Percentiles rank a stretch among this genome's conserved stretches.
Evolutionary conservation across 2,888 invertebrate species (phyloP).

Genomic region (Ametastegia equiseti): DNA sequence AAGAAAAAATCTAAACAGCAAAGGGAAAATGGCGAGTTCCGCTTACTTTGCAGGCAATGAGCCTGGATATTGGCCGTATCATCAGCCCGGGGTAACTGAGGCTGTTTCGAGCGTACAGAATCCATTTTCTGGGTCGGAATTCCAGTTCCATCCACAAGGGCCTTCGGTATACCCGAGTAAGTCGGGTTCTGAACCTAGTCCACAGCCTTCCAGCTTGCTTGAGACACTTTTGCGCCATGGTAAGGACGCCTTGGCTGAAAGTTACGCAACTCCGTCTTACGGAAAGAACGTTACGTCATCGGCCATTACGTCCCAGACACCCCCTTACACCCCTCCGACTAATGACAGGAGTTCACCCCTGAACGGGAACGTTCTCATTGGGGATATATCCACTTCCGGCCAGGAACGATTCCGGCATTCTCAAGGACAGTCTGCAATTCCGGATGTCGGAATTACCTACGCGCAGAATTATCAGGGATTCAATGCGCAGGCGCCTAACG

Average conservation of each 20-base stretch:
- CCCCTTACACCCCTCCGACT: slow-evolving; percentile 65
- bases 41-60: slow-evolving; percentile 60
- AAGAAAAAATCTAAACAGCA: slow-evolving; percentile 53
- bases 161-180: slow-evolving; percentile 45
- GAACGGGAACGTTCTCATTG: slow-evolving; percentile 51
- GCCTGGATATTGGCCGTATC: slow-evolving; percentile 62
- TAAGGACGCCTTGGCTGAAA: slow-evolving; percentile 60
- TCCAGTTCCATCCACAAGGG: slow-evolving; percentile 41
- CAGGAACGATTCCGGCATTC: slow-evolving; percentile 55
- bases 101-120: slow-evolving; percentile 52
- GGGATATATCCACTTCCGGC: slow-evolving; percentile 54
- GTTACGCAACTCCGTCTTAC: slow-evolving; percentile 52
- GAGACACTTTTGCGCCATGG: slow-evolving; percentile 66
- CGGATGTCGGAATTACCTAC: slow-evolving; percentile 48
- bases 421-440: slow-evolving; percentile 45
- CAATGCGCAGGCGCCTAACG: slow-evolving; percentile 51
- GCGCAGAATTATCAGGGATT: slow-evolving; percentile 53
- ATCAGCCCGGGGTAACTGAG: slow-evolving; percentile 54
- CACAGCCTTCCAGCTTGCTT: slow-evolving; percentile 59
- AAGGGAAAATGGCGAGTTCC: slow-evolving; percentile 61
- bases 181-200: neutral
- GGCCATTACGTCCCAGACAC: slow-evolving; percentile 58
- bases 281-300: slow-evolving; percentile 50
- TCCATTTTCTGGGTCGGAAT: slow-evolving; percentile 49
- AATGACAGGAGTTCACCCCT: slow-evolving; percentile 63